A percentile compares a stretch with the other conserved stretches of the same genome.
These are phyloP conservation scores for Scomber japonicus DNA, from an alignment of 2,113 vertebrate species.

Conservation along the genomic window DNA sequence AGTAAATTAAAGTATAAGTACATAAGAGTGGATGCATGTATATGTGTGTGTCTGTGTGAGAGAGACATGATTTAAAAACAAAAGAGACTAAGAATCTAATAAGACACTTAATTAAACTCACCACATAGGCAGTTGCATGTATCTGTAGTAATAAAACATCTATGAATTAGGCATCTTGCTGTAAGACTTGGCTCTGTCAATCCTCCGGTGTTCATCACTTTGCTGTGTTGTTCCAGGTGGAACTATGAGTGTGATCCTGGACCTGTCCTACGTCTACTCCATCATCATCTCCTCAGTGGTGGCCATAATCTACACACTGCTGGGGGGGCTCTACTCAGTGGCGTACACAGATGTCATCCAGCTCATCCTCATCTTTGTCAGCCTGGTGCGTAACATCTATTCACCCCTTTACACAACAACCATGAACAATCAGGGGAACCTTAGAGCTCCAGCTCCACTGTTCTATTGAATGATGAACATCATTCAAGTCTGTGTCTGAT, in stretches of 20 bases:
- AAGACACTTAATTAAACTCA: constrained; percentile 15
- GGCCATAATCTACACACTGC: constrained; percentile 87
- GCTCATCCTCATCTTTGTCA: constrained; percentile 86
- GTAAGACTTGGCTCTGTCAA: neutral
- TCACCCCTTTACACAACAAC: neutral
- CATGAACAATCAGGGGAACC: neutral
- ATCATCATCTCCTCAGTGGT: constrained; percentile 86
- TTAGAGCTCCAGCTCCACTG: neutral
- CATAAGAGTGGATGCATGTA: constrained; percentile 51
- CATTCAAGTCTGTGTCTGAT: constrained; percentile 4
- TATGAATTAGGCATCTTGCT: constrained; percentile 14
- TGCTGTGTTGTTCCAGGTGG: constrained; percentile 80
- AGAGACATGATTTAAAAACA: constrained; percentile 18
- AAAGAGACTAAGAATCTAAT: constrained; percentile 43
- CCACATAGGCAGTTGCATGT: constrained; percentile 59
- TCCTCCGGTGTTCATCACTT: constrained; percentile 22
- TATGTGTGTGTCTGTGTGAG: constrained; percentile 47
- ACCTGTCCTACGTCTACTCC: constrained; percentile 82
- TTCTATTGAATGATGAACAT: neutral
- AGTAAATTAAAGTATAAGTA: constrained; percentile 22
- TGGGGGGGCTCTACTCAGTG: constrained; percentile 90
- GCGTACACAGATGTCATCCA: constrained; percentile 91
- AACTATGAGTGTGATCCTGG: constrained; percentile 88
- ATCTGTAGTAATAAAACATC: constrained; percentile 4
- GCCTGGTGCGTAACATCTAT: constrained; percentile 81